phyloP scores from a whole-genome alignment of 1,140 invertebrate species.

The Drosophila parvula region DNA sequence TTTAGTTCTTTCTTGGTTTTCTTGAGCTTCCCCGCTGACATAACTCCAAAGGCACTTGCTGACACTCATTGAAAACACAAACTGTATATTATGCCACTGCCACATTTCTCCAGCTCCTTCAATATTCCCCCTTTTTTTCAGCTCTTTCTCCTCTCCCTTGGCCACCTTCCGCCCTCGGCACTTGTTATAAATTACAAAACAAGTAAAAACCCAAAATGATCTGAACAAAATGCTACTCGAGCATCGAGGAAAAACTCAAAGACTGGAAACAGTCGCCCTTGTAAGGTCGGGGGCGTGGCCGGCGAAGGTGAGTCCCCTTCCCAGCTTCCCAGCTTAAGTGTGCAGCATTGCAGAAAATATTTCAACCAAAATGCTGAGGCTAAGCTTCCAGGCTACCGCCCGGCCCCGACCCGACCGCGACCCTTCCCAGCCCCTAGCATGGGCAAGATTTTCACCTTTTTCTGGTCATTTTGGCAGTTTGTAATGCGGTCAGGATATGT shows the following conservation, averaged over 20 bases:
- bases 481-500: slow-evolving; percentile 50
- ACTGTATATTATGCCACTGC: slow-evolving; percentile 55
- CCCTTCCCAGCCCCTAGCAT: too few species aligned
- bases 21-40: slow-evolving; percentile 23
- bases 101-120: not conserved
- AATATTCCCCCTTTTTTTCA: not conserved
- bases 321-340: not conserved
- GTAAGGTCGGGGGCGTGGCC: slow-evolving; percentile 32
- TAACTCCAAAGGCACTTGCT: slow-evolving; percentile 52
- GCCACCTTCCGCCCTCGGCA: not conserved
- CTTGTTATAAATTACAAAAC: slow-evolving; percentile 58
- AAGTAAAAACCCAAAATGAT: slow-evolving; percentile 51
- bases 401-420: not conserved
- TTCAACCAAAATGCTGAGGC: slow-evolving; percentile 37
- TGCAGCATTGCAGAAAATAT: slow-evolving; percentile 53
- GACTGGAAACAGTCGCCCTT: slow-evolving; percentile 27
- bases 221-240: slow-evolving; percentile 46
- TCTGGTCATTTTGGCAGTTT: slow-evolving; percentile 48
- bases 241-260: slow-evolving; percentile 31
- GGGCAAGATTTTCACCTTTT: slow-evolving; percentile 18
- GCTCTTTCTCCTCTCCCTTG: not conserved
- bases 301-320: slow-evolving; percentile 7
- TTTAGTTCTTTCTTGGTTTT: not conserved
- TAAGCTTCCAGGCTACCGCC: not conserved
- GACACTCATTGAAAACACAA: slow-evolving; percentile 63